Conservation (phyloP, 2,113 vertebrate species). For the Megaleporinus macrocephalus region DNA sequence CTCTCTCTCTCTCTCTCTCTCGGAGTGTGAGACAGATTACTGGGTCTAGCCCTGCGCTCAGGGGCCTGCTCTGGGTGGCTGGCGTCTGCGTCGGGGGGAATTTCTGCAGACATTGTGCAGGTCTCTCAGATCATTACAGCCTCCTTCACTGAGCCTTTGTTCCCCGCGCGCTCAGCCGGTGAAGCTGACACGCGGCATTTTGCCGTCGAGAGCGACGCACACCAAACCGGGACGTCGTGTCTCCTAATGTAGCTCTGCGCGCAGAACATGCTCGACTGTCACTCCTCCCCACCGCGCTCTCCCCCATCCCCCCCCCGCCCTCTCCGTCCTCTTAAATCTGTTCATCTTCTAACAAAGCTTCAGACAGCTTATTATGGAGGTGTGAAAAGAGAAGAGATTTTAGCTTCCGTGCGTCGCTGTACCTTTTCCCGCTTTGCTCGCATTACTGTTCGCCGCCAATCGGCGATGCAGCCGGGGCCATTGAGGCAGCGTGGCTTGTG, state of each 20-base stretch:
- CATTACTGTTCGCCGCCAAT: conserved; percentile 7
- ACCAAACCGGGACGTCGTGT: conserved; percentile 47
- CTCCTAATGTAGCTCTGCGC: conserved; percentile 44
- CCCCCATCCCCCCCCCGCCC: background rate
- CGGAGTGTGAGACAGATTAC: conserved; percentile 48
- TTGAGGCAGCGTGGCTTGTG: conserved; percentile 17
- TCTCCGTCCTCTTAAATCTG: conserved; percentile 50
- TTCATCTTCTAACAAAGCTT: conserved; percentile 57
- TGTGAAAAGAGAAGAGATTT: conserved; percentile 47
- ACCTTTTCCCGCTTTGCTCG: conserved; percentile 22
- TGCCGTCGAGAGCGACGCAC: conserved; percentile 31
- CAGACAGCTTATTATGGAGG: conserved; percentile 55
- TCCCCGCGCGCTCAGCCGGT: conserved; percentile 36
- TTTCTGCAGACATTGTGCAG: conserved; percentile 63
- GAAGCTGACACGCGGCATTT: conserved; percentile 55
- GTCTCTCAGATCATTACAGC: conserved; percentile 61
- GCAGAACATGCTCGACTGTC: conserved; percentile 45
- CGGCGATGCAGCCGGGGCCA: background rate
- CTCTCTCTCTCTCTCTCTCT: conserved; percentile 28
- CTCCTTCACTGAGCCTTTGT: conserved; percentile 61
- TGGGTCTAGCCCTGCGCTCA: conserved; percentile 34
- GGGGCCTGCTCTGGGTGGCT: conserved; percentile 62
- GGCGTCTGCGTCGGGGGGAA: conserved; percentile 68
- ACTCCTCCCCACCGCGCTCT: conserved; percentile 10
- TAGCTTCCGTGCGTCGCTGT: conserved; percentile 9